Evolutionary conservation across 2,888 invertebrate genomes (phyloP).

Genomic region (Platerodrilus igneus): DNA sequence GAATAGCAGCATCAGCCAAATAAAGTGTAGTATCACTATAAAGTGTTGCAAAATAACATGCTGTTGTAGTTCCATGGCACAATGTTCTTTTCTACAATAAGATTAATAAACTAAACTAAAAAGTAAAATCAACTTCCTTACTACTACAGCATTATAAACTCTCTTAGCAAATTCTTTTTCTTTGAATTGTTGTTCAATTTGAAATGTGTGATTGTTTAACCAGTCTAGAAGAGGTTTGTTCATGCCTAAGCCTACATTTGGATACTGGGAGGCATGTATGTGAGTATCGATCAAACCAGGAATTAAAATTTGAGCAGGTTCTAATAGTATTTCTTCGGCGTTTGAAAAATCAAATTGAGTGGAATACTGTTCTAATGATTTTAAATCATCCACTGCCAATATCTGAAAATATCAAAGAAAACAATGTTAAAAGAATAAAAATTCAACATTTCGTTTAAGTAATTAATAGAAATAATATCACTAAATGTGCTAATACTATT

Average conservation of each 20-base stretch:
- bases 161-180: slow-evolving; percentile 63
- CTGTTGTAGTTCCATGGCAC: slow-evolving; percentile 79
- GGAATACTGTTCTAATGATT: slow-evolving; percentile 38
- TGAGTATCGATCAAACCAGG: slow-evolving; percentile 89
- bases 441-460: too few species aligned
- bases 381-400: slow-evolving; percentile 18
- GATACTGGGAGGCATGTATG: slow-evolving; percentile 85
- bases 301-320: slow-evolving; percentile 64
- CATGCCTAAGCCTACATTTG: slow-evolving; percentile 78
- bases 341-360: background rate
- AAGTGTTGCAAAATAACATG: slow-evolving; percentile 81
- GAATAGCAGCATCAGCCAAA: slow-evolving; percentile 63
- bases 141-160: slow-evolving; percentile 76
- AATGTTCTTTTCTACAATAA: slow-evolving; percentile 64
- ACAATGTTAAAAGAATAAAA: too few species aligned
- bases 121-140: slow-evolving; percentile 47
- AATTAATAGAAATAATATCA: too few species aligned
- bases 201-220: slow-evolving; percentile 82
- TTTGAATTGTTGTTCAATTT: slow-evolving; percentile 68
- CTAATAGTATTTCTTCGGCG: slow-evolving; percentile 32
- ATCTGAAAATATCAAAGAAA: too few species aligned
- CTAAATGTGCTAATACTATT: too few species aligned
- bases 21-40: slow-evolving; percentile 65
- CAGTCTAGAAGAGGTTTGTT: slow-evolving; percentile 78
- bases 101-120: slow-evolving; percentile 2